Percentiles rank a stretch among this genome's conserved stretches.
Evolutionary conservation across 2,797 vertebrate species (phyloP).

Genomic region (Tenualosa ilisha): DNA sequence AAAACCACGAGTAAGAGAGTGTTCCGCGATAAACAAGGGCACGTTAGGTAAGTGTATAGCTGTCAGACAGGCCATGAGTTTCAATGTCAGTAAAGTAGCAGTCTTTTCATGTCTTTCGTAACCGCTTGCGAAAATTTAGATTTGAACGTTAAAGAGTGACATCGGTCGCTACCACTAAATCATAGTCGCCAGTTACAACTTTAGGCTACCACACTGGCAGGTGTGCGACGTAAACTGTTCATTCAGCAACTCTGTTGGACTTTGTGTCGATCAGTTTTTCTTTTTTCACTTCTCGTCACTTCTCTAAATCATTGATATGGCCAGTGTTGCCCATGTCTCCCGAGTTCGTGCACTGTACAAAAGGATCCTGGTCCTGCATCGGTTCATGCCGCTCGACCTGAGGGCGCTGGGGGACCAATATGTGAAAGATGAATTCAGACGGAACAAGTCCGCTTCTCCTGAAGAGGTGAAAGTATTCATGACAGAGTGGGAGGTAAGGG

Average conservation of each 20-base stretch:
- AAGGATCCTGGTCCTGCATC: constrained; percentile 79
- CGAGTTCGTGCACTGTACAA: constrained; percentile 77
- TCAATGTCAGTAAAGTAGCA: neutral
- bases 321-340: constrained; percentile 63
- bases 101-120: neutral
- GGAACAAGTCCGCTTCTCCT: constrained; percentile 69
- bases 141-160: neutral
- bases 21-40: neutral
- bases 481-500: constrained; percentile 88
- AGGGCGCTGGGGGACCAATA: constrained; percentile 84
- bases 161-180: neutral
- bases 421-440: constrained; percentile 88
- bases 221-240: neutral
- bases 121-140: neutral
- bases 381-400: constrained; percentile 80
- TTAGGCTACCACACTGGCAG: too few relatives aligned
- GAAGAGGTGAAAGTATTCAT: constrained; percentile 79
- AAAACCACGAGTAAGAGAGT: neutral
- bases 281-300: neutral
- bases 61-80: neutral
- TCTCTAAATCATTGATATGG: constrained; percentile 53
- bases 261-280: neutral
- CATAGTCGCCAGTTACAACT: neutral
- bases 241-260: neutral
- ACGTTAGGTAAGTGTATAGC: neutral